A percentile compares a stretch with the other conserved stretches of the same genome.
Conservation (phyloP, 1,140 invertebrate genomes). For the Asbolus verrucosus region DNA sequence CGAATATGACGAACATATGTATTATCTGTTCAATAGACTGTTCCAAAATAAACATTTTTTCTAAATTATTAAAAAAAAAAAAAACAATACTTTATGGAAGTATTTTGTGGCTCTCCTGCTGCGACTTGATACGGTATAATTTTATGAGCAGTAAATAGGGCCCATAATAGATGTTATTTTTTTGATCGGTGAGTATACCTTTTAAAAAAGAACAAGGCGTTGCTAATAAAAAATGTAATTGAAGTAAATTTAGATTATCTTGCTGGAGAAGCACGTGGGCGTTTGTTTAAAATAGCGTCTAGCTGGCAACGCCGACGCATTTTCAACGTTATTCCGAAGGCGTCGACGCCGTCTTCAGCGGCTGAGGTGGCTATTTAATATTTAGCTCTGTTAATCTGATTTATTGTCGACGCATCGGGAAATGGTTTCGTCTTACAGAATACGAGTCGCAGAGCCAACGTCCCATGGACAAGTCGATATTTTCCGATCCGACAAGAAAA, state of each 20-base stretch:
- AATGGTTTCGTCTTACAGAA: conserved; percentile 36
- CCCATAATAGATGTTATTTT: too few relatives aligned
- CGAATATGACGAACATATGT: too few relatives aligned
- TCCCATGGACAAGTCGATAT: neutral
- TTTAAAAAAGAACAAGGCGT: neutral
- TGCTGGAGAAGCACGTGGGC: conserved; percentile 34
- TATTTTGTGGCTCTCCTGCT: too few relatives aligned
- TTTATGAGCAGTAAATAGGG: too few relatives aligned
- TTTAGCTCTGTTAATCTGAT: conserved; percentile 5
- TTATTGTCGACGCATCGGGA: conserved; percentile 26
- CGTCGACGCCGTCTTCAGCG: conserved; percentile 10
- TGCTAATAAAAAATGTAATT: conserved; percentile 30
- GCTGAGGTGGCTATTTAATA: neutral
- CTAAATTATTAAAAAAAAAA: too few relatives aligned
- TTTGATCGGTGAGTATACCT: conserved; percentile 1
- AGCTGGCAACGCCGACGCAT: conserved; percentile 40
- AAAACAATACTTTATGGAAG: too few relatives aligned
- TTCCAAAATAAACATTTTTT: too few relatives aligned
- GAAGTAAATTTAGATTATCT: conserved; percentile 37
- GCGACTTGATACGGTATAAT: too few relatives aligned
- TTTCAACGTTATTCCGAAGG: neutral
- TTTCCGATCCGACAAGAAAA: neutral
- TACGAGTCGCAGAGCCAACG: neutral
- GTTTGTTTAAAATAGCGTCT: conserved; percentile 37
- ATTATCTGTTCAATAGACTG: too few relatives aligned